Base-by-base conservation (phyloP, 2,797 vertebrate genomes). In the Cheirogaleus major region DNA sequence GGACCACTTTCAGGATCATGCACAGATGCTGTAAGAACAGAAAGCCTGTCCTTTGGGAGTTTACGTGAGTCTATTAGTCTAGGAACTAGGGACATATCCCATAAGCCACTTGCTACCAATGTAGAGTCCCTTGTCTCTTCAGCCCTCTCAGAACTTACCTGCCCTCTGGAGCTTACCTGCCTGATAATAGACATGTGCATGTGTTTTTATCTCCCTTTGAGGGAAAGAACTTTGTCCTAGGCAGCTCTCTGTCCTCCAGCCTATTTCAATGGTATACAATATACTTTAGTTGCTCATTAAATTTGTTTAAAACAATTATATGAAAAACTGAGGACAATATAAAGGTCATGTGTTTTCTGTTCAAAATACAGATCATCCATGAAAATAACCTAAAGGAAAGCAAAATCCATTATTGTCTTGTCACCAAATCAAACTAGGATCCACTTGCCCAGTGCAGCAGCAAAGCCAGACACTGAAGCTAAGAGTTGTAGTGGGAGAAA, bases 361-460 rank as follows among this genome's bases (percentile, higher is more conserved):
- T 95, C 75, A 9, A 69, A 93, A 91, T 59, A 17, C 79, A 32
- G 10, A 11, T 85, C 52, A 84, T 41, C 18, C 23, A 38, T 2
- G 17, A 30, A 93, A 91, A 92, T 38, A 85, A 70, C 4, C 25
- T 55, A 50, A 86, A 50, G 11, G n/a, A 92, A 96, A 92, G 55
- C 52, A 23, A 86, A 80, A 69, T 45, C 43, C 20, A 80, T 41
- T 78, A 65, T n/a, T 4, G 23, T 65, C 63, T 17, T 65, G 32
- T n/a, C 18, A 65, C 7, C n/a, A n/a, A 65, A 65, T 15, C 32
- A 65, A 32, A 18, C 7, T 65, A n/a, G 63, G 17, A 7, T 65
- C 63, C 63, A 35, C 32, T 65, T 65, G 15, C 17, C 63, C n/a
- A 35, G 32, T 65, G 32, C 7, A n/a, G 32, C 63, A 65, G 32